These are phyloP conservation scores for Lagodon rhomboides DNA, from an alignment of 2,797 vertebrate genomes.

Conservation along the genomic window DNA sequence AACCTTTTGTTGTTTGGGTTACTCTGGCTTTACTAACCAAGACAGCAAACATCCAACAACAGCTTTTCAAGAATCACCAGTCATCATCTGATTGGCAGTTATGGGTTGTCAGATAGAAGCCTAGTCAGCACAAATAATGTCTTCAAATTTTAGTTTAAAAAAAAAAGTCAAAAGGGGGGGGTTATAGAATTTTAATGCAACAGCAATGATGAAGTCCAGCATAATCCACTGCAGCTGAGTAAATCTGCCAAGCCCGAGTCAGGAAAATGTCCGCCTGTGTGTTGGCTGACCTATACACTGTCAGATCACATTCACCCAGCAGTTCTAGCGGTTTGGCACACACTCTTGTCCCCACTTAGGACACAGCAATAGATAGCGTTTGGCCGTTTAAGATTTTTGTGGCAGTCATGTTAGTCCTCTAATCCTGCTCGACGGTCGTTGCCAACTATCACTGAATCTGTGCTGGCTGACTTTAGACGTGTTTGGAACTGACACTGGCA, in stretches of 20 bases:
- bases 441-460: constrained; percentile 57
- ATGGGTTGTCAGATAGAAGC: background rate
- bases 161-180: background rate
- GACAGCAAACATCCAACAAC: constrained; percentile 1
- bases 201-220: constrained; percentile 39
- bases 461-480: constrained; percentile 47
- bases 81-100: constrained; percentile 13
- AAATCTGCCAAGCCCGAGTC: constrained; percentile 47
- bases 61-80: background rate
- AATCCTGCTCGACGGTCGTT: constrained; percentile 39
- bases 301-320: constrained; percentile 41
- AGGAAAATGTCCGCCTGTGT: constrained; percentile 37
- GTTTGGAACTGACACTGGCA: constrained; percentile 43
- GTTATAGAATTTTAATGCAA: constrained; percentile 28
- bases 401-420: constrained; percentile 42
- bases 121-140: constrained; percentile 17
- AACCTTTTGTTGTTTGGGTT: constrained; percentile 6
- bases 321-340: constrained; percentile 32
- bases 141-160: constrained; percentile 14
- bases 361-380: constrained; percentile 28
- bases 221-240: constrained; percentile 46
- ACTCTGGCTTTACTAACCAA: constrained; percentile 3
- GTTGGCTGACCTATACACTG: constrained; percentile 57
- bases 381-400: constrained; percentile 40
- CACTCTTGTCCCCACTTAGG: background rate